phyloP scores from a whole-genome alignment of 2,797 vertebrate genomes.

The Gallinago solitaria region DNA sequence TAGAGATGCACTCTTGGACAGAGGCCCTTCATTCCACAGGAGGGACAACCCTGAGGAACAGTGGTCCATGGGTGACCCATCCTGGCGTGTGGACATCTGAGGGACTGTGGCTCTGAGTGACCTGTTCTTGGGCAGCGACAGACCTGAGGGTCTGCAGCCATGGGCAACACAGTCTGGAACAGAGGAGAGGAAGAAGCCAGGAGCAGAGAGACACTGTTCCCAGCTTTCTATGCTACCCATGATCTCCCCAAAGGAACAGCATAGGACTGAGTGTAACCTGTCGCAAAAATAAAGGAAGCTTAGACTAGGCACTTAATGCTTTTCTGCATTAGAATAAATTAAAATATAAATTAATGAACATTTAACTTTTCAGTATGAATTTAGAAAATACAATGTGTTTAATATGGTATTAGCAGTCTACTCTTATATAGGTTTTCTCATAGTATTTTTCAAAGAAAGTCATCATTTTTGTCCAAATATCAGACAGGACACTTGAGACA shows the following conservation, averaged over 20 bases:
- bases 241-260: fast-evolving
- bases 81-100: not conserved
- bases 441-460: not conserved
- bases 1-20: not conserved
- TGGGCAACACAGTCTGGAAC: not conserved
- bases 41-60: not conserved
- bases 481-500: not conserved
- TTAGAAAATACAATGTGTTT: not conserved
- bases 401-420: not conserved
- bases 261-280: not conserved
- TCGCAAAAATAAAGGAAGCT: not conserved
- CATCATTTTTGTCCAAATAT: not conserved
- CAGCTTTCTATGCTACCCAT: not conserved
- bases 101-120: not conserved
- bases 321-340: not conserved
- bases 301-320: not conserved
- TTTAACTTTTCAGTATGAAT: not conserved
- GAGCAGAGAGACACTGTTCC: not conserved
- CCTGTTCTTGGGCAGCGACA: not conserved
- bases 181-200: not conserved
- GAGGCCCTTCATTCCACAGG: not conserved
- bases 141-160: not conserved
- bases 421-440: not conserved
- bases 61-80: not conserved
- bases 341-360: not conserved